Base-by-base conservation (phyloP, 2,888 invertebrate species). In the Synergus laeviventris region DNA sequence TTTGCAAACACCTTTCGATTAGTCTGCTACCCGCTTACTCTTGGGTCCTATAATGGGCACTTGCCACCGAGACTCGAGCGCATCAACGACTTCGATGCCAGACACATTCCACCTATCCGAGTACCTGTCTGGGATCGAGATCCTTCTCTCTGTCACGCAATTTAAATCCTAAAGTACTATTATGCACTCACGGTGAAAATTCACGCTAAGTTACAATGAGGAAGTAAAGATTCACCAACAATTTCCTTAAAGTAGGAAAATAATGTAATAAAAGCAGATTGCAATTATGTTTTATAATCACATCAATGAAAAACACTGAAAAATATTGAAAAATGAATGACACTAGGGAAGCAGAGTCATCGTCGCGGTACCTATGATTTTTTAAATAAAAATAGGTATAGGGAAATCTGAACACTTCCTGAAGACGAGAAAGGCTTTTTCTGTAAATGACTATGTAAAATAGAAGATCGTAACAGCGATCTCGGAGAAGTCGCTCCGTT, bases 1-100 rank as follows among this genome's bases (percentile, higher is more conserved):
- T 21, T 56, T 56, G 12, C 56, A 12, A 56, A 56, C 21, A 56
- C 21, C 56, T 21, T 56, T 56, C 21, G 56, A 56, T 56, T 56
- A 56, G 56, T 56, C 45, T 36, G 76, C 76, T 76, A 76, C 73
- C 70, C 60, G 36, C 36, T 56, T 74, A 74, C 74, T 74, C 61
- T 61, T 24, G 12, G 64, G 24, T n/a, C 59, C 18, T 18, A 45
- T 77, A 78, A 78, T 78, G 62, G 75, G 24, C 54, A 75, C 70
- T 75, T 78, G 75, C 78, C 78, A 75, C 54, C 39, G 62, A 77
- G 74, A 59, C 36, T 24, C 18, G 49, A 21, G 70, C 39, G 31
- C 42, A 12, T 42, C 56, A 39, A 56, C 64, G 21, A 64, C 66
- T 75, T 78, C 62, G 75, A 74, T 75, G 73, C 56, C 75, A 75